A percentile compares a stretch with the other conserved stretches of the same genome.
Evolutionary conservation across 2,797 vertebrate genomes (phyloP).

Genomic region (Calcarius lapponicus): DNA sequence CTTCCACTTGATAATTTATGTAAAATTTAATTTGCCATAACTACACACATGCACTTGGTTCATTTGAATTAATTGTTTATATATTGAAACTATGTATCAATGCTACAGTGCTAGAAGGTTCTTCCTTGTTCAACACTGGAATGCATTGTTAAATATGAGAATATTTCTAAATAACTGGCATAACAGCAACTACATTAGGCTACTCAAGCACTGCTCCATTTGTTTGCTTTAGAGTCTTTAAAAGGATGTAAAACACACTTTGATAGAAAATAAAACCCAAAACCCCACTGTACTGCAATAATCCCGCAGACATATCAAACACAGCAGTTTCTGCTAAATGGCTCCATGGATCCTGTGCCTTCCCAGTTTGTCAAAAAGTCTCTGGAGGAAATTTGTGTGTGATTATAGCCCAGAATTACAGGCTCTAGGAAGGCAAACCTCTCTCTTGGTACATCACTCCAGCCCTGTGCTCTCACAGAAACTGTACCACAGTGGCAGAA

Average conservation of each 20-base stretch:
- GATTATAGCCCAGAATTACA: background rate
- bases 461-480: background rate
- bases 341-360: background rate
- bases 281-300: background rate
- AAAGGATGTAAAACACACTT: background rate
- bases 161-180: background rate
- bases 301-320: background rate
- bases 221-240: background rate
- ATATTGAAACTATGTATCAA: background rate
- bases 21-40: background rate
- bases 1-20: background rate
- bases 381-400: background rate
- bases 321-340: background rate
- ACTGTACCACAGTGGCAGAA: background rate
- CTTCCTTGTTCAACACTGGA: background rate
- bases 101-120: background rate
- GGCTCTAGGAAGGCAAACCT: background rate
- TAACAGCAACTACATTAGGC: background rate
- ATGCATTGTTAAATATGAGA: background rate
- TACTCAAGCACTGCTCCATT: background rate
- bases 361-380: background rate
- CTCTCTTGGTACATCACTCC: rapidly evolving
- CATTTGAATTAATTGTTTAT: background rate
- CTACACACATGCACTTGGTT: background rate
- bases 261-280: background rate